A percentile compares a stretch with the other conserved stretches of the same genome.
Conservation (phyloP, 2,888 invertebrate species). For the Acleris laterana region DNA sequence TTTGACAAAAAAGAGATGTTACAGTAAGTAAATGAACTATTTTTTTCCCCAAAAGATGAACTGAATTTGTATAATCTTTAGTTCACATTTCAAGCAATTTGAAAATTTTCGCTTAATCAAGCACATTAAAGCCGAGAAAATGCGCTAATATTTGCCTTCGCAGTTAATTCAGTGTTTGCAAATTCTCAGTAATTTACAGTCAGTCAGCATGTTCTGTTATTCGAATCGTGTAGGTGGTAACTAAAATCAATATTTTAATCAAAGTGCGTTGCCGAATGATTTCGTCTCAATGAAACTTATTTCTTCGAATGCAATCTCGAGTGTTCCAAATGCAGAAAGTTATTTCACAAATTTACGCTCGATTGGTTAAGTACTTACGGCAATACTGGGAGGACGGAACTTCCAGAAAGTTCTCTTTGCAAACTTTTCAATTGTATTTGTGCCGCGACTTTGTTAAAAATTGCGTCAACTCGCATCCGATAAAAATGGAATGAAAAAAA, state of each 20-base stretch:
- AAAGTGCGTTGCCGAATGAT: constrained; percentile 7
- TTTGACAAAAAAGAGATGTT: too few relatives aligned
- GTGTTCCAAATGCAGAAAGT: constrained; percentile 29
- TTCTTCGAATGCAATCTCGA: constrained; percentile 25
- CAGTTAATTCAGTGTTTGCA: too few relatives aligned
- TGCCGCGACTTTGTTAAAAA: constrained; percentile 28
- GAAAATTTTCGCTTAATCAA: too few relatives aligned
- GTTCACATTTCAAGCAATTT: too few relatives aligned
- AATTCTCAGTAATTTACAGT: not conserved
- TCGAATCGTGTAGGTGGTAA: too few relatives aligned
- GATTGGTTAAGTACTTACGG: constrained; percentile 32
- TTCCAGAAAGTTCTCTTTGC: constrained; percentile 24
- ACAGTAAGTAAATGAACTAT: too few relatives aligned
- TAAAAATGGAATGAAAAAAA: constrained; percentile 21
- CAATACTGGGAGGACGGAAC: constrained; percentile 21
- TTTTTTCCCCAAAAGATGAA: too few relatives aligned
- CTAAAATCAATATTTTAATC: too few relatives aligned
- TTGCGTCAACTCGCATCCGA: constrained; percentile 12
- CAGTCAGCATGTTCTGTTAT: not conserved
- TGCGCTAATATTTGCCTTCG: too few relatives aligned
- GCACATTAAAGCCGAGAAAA: too few relatives aligned
- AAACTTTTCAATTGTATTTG: constrained; percentile 36
- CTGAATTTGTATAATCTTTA: too few relatives aligned
- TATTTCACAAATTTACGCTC: constrained; percentile 37
- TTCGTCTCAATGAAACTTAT: constrained; percentile 26